Evolutionary conservation across 2,113 vertebrate species (phyloP), one percentile per base, ranked within the genome.

Genomic region (Nibea coibor): DNA sequence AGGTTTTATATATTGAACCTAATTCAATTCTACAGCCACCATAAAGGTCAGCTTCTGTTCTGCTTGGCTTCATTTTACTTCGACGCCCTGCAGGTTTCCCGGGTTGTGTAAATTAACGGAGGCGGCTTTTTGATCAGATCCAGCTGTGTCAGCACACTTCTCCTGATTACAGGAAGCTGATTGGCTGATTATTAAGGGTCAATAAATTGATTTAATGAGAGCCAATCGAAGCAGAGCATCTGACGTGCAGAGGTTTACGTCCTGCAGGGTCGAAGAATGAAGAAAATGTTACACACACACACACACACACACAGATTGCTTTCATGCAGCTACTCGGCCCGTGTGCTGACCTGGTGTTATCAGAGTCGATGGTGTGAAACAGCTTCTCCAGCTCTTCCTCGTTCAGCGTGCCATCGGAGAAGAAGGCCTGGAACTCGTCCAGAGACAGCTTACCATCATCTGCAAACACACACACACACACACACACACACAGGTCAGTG

Each of bases 381-480:
- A 99, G 96, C 74, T 95, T 97, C 91, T 99, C 97, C 24, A 99
- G 96, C 87, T 99, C 98, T 20, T 97, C 96, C 87, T 98, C 97
- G 0, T 97, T 96, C 86, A 99, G 96, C 1, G 96, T 97, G 0
- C 98, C 98, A 0, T 99, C 98, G 0, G 97, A 97, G 90, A 99
- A 99, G 93, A 99, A 99, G 17, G 98, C 96, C 93, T 98, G 98
- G 93, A 99, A 99, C 78, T 99, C 98, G 84, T 99, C 98, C 93
- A 99, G 91, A 71, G 98, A 99, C 87, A 99, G 93, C 88, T 98
- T 99, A 61, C 98, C 98, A 0, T 99, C 98, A 86, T 99, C 98
- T 99, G 94, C 61, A 82, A 50, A 76, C 24, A 26, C 24, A 76
- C 3, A 91, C 72, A 81, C 61, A 75, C 48, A 77, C 67, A 78